These are phyloP conservation scores for Bettongia penicillata DNA, from an alignment of 2,113 vertebrate genomes.

Conservation along the genomic window DNA sequence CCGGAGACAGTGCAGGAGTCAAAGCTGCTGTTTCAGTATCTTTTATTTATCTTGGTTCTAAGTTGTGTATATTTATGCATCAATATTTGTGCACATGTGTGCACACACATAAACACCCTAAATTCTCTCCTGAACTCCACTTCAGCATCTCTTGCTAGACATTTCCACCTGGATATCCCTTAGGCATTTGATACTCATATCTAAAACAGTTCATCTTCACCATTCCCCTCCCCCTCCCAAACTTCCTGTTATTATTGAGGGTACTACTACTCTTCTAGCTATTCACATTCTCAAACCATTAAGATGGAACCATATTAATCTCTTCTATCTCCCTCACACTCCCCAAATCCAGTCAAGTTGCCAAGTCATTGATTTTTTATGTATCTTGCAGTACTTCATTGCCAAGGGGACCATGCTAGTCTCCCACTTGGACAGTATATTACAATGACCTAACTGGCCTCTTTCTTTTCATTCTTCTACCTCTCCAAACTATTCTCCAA, in stretches of 20 bases:
- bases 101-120: too few species aligned
- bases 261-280: not conserved
- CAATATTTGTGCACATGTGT: not conserved
- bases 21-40: not conserved
- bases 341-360: not conserved
- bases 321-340: not conserved
- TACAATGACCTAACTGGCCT: not conserved
- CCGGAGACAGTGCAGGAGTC: not conserved
- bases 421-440: too few species aligned
- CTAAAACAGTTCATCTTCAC: not conserved
- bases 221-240: not conserved
- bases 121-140: not conserved
- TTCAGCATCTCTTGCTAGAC: not conserved
- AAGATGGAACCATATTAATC: too few species aligned
- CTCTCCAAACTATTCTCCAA: not conserved
- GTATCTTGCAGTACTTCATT: not conserved
- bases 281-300: not conserved
- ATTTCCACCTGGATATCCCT: not conserved
- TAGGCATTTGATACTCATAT: not conserved
- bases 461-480: not conserved
- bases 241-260: not conserved
- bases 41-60: not conserved
- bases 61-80: not conserved
- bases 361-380: not conserved
- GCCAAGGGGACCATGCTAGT: too few species aligned